phyloP scores from a whole-genome alignment of 1,140 invertebrate genomes.

The Chrysomallon squamiferum region DNA sequence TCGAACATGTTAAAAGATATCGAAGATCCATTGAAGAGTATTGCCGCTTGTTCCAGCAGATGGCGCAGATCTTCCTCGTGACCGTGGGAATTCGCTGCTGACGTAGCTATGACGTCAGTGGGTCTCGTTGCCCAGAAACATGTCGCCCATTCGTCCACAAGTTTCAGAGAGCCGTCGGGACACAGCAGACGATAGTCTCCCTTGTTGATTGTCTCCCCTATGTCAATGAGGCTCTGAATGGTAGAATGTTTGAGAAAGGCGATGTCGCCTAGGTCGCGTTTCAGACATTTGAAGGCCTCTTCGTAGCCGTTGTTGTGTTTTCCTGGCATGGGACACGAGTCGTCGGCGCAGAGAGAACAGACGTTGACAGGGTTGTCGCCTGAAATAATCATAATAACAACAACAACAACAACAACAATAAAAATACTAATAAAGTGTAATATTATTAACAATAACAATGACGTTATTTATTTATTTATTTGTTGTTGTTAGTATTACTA shows the following conservation, averaged over 20 bases:
- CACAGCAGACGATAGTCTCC: conserved; percentile 92
- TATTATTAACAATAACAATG: no score
- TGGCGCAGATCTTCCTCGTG: background rate
- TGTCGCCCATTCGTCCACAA: conserved; percentile 75
- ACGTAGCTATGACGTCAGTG: conserved; percentile 86
- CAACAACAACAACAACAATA: no score
- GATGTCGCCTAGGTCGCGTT: conserved; percentile 80
- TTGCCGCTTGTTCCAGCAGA: conserved; percentile 3
- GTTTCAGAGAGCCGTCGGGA: conserved; percentile 78
- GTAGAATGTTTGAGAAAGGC: conserved; percentile 93
- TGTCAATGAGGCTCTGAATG: conserved; percentile 84
- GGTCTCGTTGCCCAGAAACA: conserved; percentile 91
- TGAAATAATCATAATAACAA: no score
- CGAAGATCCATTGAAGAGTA: background rate
- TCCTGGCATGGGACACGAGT: conserved; percentile 75
- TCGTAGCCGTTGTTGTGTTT: conserved; percentile 89
- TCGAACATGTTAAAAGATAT: conserved; percentile 1
- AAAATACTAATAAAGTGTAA: no score
- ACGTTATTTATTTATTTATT: no score
- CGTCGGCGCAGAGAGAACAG: conserved; percentile 76
- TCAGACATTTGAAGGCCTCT: conserved; percentile 79
- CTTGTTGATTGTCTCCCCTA: conserved; percentile 87
- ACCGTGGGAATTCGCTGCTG: conserved; percentile 46
- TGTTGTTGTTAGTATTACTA: no score
- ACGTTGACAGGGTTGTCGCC: conserved; percentile 78